These are phyloP conservation scores for Aphelinus certus DNA, from an alignment of 1,140 invertebrate genomes.

Conservation along the genomic window DNA sequence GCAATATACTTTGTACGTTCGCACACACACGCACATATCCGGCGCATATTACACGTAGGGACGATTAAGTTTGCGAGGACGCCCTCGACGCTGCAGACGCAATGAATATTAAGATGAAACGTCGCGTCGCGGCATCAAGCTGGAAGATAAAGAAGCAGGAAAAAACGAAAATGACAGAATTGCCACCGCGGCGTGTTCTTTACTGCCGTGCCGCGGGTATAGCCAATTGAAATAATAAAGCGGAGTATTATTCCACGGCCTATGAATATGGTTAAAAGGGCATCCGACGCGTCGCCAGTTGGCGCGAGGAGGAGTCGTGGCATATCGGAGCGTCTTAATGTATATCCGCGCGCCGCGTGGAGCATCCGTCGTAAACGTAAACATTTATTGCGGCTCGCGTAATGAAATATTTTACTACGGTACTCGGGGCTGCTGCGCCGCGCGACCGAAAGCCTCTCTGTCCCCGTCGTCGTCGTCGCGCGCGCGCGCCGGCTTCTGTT, in stretches of 20 bases:
- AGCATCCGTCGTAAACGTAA: constrained; percentile 37
- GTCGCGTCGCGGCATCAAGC: background rate
- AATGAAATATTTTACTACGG: constrained; percentile 41
- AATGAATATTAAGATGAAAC: constrained; percentile 19
- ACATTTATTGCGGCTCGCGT: constrained; percentile 37
- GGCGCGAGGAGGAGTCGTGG: constrained; percentile 29
- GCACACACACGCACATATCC: too few species aligned
- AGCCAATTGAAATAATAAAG: constrained; percentile 39
- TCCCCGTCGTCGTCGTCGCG: background rate
- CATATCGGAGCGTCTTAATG: constrained; percentile 47
- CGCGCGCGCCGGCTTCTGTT: constrained; percentile 12
- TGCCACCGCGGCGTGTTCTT: constrained; percentile 8
- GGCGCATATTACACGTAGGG: too few species aligned
- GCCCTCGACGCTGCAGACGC: background rate
- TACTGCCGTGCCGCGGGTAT: constrained; percentile 1
- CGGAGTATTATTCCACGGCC: constrained; percentile 27
- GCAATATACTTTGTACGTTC: too few species aligned
- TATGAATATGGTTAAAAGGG: constrained; percentile 38
- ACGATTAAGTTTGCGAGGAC: background rate
- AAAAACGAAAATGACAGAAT: constrained; percentile 22
- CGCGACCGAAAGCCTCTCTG: constrained; percentile 19
- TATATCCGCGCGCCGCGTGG: constrained; percentile 1
- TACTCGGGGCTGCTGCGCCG: background rate
- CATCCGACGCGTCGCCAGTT: constrained; percentile 6
- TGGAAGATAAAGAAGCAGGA: background rate